Conservation (phyloP, 2,113 vertebrate genomes). For the Phodopus roborovskii region DNA sequence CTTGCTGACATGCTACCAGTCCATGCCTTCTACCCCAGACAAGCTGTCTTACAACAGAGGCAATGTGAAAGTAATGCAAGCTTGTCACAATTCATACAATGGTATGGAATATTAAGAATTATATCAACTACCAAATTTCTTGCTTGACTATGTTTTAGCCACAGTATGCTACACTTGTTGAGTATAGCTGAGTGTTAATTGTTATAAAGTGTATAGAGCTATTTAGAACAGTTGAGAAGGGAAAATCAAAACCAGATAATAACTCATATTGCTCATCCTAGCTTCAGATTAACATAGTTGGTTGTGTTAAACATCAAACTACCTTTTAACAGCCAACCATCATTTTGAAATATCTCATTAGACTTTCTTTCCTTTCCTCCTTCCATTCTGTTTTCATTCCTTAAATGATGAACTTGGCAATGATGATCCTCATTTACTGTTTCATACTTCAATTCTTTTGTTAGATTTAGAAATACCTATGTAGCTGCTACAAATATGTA, state of each 20-base stretch:
- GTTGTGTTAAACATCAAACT: not conserved
- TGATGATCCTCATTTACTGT: not conserved
- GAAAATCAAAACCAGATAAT: slow-evolving; percentile 13
- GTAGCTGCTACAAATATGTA: not conserved
- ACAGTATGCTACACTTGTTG: not conserved
- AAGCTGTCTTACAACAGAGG: slow-evolving; percentile 51
- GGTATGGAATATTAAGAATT: slow-evolving; percentile 31
- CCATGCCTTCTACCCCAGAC: slow-evolving; percentile 37
- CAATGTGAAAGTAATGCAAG: slow-evolving; percentile 13
- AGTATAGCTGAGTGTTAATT: slow-evolving; percentile 19
- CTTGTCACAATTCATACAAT: not conserved
- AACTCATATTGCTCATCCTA: not conserved
- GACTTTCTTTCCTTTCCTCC: not conserved
- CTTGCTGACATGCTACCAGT: slow-evolving; percentile 26
- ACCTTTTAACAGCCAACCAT: not conserved
- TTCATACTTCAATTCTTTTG: not conserved
- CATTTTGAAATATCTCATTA: slow-evolving; percentile 8
- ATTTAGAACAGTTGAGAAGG: slow-evolving; percentile 39
- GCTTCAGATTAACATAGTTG: not conserved
- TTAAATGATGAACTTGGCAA: not conserved
- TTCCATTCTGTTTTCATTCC: not conserved
- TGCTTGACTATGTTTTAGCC: not conserved
- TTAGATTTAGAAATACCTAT: not conserved
- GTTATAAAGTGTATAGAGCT: not conserved
- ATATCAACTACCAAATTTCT: slow-evolving; percentile 20